phyloP scores from a whole-genome alignment of 1,140 invertebrate species.

The Mya arenaria region DNA sequence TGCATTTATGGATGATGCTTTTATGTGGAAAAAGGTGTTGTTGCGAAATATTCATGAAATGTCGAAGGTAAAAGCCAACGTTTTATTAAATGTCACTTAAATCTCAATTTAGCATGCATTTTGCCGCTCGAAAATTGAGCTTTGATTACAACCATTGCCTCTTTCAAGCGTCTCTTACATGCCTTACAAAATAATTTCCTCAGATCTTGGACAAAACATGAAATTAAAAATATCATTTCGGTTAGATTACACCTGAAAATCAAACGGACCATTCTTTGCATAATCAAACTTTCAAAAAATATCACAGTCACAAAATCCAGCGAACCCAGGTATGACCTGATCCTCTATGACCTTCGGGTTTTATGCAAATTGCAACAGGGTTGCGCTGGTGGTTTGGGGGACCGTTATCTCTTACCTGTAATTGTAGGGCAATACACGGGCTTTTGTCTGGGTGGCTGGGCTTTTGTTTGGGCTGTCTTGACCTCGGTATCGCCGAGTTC shows the following conservation, averaged over 20 bases:
- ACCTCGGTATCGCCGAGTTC: conserved; percentile 13
- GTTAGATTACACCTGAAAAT: neutral
- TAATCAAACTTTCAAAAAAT: neutral
- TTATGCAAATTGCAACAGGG: conserved; percentile 48
- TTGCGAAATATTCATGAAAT: too few relatives aligned
- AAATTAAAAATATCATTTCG: neutral
- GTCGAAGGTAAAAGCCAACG: too few relatives aligned
- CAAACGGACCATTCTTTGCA: neutral
- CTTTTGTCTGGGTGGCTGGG: neutral
- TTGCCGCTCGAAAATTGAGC: too few relatives aligned
- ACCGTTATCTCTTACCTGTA: conserved; percentile 28
- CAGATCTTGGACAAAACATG: neutral
- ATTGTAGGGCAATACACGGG: neutral
- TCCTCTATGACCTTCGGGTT: conserved; percentile 13
- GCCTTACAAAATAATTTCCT: neutral
- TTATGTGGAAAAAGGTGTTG: too few relatives aligned
- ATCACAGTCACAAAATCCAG: neutral
- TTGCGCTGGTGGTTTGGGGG: conserved; percentile 4
- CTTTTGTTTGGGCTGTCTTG: conserved; percentile 27
- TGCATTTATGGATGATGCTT: too few relatives aligned
- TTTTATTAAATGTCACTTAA: too few relatives aligned
- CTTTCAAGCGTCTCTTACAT: neutral
- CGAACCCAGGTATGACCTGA: neutral
- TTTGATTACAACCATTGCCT: neutral
- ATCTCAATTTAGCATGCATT: too few relatives aligned